A percentile compares a stretch with the other conserved stretches of the same genome.
phyloP scores from a whole-genome alignment of 2,888 invertebrate species.

The Epirrhoe alternata region DNA sequence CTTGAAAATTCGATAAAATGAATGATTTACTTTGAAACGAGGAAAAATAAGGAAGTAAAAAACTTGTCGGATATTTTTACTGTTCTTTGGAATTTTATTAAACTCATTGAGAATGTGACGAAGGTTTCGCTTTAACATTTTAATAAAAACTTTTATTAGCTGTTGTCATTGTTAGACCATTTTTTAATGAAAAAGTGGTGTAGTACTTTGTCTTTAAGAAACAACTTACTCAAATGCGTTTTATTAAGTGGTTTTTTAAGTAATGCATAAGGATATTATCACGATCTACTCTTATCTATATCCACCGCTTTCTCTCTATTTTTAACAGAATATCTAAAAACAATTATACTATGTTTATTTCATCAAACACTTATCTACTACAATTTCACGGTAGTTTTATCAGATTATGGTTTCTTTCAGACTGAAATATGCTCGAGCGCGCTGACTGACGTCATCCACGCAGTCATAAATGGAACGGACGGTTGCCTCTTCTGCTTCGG shows the following conservation, averaged over 20 bases:
- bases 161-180: neutral
- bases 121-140: slow-evolving; percentile 33
- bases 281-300: too few species aligned
- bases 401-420: slow-evolving; percentile 84
- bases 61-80: slow-evolving; percentile 32
- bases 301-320: too few species aligned
- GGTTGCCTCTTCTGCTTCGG: slow-evolving; percentile 96
- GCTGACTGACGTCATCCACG: slow-evolving; percentile 96
- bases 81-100: slow-evolving; percentile 42
- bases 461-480: slow-evolving; percentile 97
- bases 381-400: neutral
- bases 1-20: slow-evolving; percentile 22
- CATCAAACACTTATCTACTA: too few species aligned
- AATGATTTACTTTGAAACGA: slow-evolving; percentile 36
- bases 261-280: too few species aligned
- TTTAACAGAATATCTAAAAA: too few species aligned
- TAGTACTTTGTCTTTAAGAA: neutral
- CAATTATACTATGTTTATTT: too few species aligned
- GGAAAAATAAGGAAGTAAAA: slow-evolving; percentile 27
- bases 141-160: slow-evolving; percentile 38
- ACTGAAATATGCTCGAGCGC: slow-evolving; percentile 96
- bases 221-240: neutral
- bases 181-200: slow-evolving; percentile 8
- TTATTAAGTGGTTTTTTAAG: too few species aligned
- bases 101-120: slow-evolving; percentile 41